These are phyloP conservation scores for Diarsia dahlii DNA, from an alignment of 2,888 invertebrate genomes.

Conservation along the genomic window DNA sequence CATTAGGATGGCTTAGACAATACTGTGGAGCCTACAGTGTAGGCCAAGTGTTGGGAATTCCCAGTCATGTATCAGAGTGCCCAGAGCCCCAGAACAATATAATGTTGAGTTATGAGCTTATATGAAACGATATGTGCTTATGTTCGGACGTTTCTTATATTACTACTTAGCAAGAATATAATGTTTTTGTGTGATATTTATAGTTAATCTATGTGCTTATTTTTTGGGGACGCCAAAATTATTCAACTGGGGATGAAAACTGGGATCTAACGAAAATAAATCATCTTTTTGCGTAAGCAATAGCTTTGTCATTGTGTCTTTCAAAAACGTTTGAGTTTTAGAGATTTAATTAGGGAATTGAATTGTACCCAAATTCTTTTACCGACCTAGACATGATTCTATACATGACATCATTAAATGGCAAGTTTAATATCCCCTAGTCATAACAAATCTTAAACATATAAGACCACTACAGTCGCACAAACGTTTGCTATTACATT, in stretches of 20 bases:
- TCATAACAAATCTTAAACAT: neutral
- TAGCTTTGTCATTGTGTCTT: neutral
- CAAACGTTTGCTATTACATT: conserved; percentile 17
- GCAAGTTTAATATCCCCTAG: neutral
- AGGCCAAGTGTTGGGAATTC: conserved; percentile 42
- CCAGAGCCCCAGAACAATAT: conserved; percentile 22
- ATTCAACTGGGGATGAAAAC: too few relatives aligned
- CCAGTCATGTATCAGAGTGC: conserved; percentile 38
- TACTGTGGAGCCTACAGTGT: conserved; percentile 18
- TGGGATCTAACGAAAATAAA: too few relatives aligned
- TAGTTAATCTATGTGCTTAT: neutral
- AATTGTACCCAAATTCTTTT: neutral
- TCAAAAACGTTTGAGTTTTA: neutral
- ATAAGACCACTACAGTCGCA: neutral
- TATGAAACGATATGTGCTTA: neutral
- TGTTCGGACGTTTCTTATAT: conserved; percentile 14
- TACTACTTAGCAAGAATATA: conserved; percentile 16
- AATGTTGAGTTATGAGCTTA: conserved; percentile 39
- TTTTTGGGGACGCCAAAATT: too few relatives aligned
- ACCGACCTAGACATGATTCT: neutral
- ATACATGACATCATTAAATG: too few relatives aligned
- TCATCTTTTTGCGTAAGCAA: neutral
- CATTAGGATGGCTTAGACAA: conserved; percentile 53
- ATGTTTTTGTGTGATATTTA: conserved; percentile 7
- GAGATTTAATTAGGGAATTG: neutral